phyloP scores from a whole-genome alignment of 2,888 invertebrate species.

The Diplolepis rosae region DNA sequence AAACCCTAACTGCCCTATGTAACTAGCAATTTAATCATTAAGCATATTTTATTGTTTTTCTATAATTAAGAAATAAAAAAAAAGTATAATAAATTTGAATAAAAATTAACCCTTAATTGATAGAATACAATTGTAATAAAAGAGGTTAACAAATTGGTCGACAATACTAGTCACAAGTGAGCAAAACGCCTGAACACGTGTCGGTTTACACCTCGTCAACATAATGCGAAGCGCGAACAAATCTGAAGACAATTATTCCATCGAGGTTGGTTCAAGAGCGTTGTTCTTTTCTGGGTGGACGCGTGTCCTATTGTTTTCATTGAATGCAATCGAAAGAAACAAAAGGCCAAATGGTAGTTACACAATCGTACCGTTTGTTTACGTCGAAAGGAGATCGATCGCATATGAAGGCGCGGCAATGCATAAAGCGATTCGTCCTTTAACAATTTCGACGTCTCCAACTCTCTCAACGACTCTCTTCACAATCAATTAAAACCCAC shows the following conservation, averaged over 20 bases:
- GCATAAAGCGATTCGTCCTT: constrained; percentile 24
- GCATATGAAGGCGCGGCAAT: constrained; percentile 14
- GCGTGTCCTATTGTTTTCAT: constrained; percentile 23
- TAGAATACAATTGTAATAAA: background rate
- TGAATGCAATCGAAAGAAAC: constrained; percentile 1
- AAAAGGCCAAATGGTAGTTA: constrained; percentile 23
- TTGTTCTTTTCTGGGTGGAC: constrained; percentile 13
- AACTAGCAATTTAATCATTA: background rate
- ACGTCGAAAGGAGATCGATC: constrained; percentile 27
- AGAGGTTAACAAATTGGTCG: background rate
- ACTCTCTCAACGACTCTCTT: constrained; percentile 7
- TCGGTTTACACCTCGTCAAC: constrained; percentile 7
- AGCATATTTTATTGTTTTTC: too few species aligned
- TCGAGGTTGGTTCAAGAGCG: constrained; percentile 19
- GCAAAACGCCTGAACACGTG: background rate
- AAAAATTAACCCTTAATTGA: too few species aligned
- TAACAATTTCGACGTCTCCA: constrained; percentile 10
- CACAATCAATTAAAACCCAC: background rate
- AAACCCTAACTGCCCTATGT: background rate
- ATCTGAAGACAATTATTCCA: constrained; percentile 17
- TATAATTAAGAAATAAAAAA: background rate
- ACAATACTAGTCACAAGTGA: background rate
- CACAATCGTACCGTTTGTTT: constrained; percentile 23
- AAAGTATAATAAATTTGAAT: background rate
- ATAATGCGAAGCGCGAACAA: constrained; percentile 14